Evolutionary conservation across 2,888 invertebrate species (phyloP).

Genomic region (Mongoloraphidia duomilia): DNA sequence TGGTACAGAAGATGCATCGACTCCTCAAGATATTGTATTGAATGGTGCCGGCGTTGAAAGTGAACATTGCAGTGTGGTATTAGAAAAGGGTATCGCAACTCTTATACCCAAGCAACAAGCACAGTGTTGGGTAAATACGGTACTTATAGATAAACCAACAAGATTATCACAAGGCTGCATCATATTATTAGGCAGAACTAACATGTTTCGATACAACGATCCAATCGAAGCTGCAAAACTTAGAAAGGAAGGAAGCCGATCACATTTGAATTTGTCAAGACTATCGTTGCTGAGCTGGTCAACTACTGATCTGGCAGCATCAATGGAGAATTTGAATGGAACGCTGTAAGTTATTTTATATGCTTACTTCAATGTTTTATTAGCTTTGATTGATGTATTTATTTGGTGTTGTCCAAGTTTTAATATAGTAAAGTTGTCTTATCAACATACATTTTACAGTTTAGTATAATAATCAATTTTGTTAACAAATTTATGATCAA

Average conservation of each 20-base stretch:
- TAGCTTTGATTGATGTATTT: no score
- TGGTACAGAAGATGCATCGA: slow-evolving; percentile 57
- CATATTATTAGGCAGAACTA: slow-evolving; percentile 44
- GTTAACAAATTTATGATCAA: no score
- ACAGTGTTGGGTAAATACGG: slow-evolving; percentile 72
- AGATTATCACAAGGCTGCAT: slow-evolving; percentile 56
- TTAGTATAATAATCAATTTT: no score
- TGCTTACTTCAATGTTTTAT: neutral
- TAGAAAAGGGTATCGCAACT: slow-evolving; percentile 57
- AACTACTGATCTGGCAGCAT: slow-evolving; percentile 63
- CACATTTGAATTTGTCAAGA: slow-evolving; percentile 61
- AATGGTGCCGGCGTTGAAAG: slow-evolving; percentile 62
- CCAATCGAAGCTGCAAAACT: slow-evolving; percentile 77
- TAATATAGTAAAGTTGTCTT: neutral
- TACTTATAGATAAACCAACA: slow-evolving; percentile 61
- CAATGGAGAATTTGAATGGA: slow-evolving; percentile 46
- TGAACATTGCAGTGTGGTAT: slow-evolving; percentile 61
- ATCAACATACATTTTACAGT: neutral
- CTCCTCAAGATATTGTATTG: slow-evolving; percentile 63
- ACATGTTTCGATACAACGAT: slow-evolving; percentile 71
- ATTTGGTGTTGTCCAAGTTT: no score
- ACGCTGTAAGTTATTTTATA: slow-evolving; percentile 4
- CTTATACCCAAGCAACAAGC: slow-evolving; percentile 56
- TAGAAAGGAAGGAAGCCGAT: slow-evolving; percentile 53
- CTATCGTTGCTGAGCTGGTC: slow-evolving; percentile 72